These are phyloP conservation scores for Capromys pilorides DNA, from an alignment of 2,797 vertebrate species.

Conservation along the genomic window DNA sequence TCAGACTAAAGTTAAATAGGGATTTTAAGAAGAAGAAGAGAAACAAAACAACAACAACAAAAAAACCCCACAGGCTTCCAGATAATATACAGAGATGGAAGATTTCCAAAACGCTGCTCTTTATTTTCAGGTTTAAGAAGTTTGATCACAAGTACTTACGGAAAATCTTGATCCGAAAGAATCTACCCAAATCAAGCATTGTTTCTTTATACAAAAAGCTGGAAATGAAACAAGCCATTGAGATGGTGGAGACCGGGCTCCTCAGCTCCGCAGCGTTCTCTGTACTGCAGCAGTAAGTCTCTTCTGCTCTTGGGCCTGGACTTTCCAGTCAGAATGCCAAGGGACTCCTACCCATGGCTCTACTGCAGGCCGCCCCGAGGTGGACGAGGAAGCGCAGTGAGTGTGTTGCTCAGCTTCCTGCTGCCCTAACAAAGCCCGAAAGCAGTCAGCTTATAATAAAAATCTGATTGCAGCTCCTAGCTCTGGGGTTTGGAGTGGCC, in stretches of 20 bases:
- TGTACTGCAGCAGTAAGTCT: slow-evolving; percentile 87
- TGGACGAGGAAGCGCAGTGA: not conserved
- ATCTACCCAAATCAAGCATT: slow-evolving; percentile 93
- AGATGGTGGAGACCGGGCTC: slow-evolving; percentile 92
- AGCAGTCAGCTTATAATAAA: not conserved
- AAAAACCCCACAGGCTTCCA: not conserved
- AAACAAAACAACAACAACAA: no score
- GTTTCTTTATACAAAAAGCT: slow-evolving; percentile 96
- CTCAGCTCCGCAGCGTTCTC: slow-evolving; percentile 86
- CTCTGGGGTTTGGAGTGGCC: no score
- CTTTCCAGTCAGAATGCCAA: not conserved
- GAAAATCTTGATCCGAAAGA: slow-evolving; percentile 92
- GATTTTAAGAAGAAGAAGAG: slow-evolving; percentile 49
- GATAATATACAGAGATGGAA: not conserved
- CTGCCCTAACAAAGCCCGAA: not conserved
- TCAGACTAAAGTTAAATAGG: slow-evolving; percentile 49
- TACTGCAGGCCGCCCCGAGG: not conserved
- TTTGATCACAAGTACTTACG: slow-evolving; percentile 94
- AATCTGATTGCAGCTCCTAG: not conserved
- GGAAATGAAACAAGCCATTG: slow-evolving; percentile 95
- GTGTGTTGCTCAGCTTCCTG: not conserved
- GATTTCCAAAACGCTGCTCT: slow-evolving; percentile 33
- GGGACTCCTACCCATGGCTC: not conserved
- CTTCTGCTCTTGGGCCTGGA: not conserved
- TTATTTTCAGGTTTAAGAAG: slow-evolving; percentile 91